Evolutionary conservation across 2,888 invertebrate species (phyloP).

Genomic region (Proisotoma minuta): DNA sequence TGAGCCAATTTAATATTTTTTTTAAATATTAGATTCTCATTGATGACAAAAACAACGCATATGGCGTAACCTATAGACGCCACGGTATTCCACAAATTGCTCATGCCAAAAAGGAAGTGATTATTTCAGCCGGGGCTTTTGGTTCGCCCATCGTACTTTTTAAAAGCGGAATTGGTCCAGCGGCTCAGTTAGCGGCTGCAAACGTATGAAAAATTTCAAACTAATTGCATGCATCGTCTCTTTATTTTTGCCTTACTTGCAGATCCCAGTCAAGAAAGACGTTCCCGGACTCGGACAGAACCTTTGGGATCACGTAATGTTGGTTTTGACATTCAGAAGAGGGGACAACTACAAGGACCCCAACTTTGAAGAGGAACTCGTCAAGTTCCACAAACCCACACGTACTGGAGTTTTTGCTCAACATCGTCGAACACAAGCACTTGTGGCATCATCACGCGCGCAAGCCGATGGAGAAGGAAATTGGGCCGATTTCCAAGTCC

Average conservation of each 20-base stretch:
- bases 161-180: slow-evolving; percentile 37
- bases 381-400: no score
- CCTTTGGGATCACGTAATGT: no score
- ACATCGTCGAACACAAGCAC: slow-evolving; percentile 6
- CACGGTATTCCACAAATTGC: slow-evolving; percentile 31
- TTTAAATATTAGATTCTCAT: not conserved
- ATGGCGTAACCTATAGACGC: slow-evolving; percentile 31
- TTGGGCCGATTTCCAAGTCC: slow-evolving; percentile 17
- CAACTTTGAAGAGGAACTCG: no score
- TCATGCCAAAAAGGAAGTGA: slow-evolving; percentile 18
- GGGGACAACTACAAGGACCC: no score
- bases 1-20: slow-evolving; percentile 4
- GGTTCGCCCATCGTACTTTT: slow-evolving; percentile 32
- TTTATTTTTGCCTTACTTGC: no score
- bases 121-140: slow-evolving; percentile 30
- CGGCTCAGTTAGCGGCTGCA: slow-evolving; percentile 16
- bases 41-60: slow-evolving; percentile 9
- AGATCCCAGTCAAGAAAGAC: no score
- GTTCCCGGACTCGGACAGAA: no score
- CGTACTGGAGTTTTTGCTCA: no score
- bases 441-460: slow-evolving; percentile 9
- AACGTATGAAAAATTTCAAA: not conserved
- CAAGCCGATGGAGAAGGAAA: slow-evolving; percentile 3
- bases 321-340: no score
- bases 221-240: no score